A percentile compares a stretch with the other conserved stretches of the same genome.
These are phyloP conservation scores for Gymnobelideus leadbeateri DNA, from an alignment of 2,113 vertebrate genomes.

Conservation along the genomic window DNA sequence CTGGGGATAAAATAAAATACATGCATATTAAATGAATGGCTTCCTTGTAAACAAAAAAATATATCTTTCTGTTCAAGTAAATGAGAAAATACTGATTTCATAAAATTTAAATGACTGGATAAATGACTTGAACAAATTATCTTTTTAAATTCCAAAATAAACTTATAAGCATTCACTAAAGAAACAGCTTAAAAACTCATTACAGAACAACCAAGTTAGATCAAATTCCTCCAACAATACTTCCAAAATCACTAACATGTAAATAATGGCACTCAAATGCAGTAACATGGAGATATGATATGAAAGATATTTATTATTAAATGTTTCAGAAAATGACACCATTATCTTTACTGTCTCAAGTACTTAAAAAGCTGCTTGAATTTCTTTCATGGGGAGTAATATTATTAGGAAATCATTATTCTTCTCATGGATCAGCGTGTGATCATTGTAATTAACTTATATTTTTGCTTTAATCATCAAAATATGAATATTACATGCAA, in stretches of 20 bases:
- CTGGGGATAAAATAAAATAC: not conserved
- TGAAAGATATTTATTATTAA: slow-evolving; percentile 60
- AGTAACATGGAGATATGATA: slow-evolving; percentile 38
- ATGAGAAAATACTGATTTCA: not conserved
- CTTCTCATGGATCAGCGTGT: not conserved
- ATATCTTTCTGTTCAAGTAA: slow-evolving; percentile 22
- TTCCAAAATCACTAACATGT: slow-evolving; percentile 48
- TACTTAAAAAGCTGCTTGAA: slow-evolving; percentile 72
- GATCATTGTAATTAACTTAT: slow-evolving; percentile 35
- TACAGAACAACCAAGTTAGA: not conserved
- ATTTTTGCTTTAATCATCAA: slow-evolving; percentile 23
- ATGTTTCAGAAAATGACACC: slow-evolving; percentile 52
- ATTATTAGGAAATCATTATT: slow-evolving; percentile 63
- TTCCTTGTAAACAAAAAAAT: slow-evolving; percentile 34
- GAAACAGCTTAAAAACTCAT: not conserved
- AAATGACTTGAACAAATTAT: not conserved
- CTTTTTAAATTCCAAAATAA: not conserved
- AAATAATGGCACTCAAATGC: slow-evolving; percentile 34
- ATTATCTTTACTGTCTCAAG: slow-evolving; percentile 67
- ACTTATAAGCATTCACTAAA: not conserved
- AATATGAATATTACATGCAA: slow-evolving; percentile 31
- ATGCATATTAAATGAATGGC: not conserved
- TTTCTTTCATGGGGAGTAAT: slow-evolving; percentile 60
- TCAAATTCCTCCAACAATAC: slow-evolving; percentile 43
- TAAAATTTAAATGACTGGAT: slow-evolving; percentile 17